Evolutionary conservation across 2,888 invertebrate genomes (phyloP), one percentile per base, ranked within the genome.

Genomic region (Copidosoma aretas): DNA sequence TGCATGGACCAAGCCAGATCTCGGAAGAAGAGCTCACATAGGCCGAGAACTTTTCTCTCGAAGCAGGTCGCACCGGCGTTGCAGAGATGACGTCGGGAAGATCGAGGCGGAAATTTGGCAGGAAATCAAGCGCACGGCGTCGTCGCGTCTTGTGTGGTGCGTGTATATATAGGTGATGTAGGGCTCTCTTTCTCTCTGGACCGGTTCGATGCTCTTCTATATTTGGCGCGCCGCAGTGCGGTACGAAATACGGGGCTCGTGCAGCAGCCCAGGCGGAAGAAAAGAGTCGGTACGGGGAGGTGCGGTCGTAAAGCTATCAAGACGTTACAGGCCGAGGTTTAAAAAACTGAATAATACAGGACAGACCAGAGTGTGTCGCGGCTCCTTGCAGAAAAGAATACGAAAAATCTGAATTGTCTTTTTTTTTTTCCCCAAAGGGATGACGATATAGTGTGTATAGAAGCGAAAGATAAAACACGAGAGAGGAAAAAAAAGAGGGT

Each of bases 201-300:
- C 19, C 43, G 39, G 60, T 57, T 63, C 56, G 54, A 32, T 46
- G 43, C 19, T 56, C 32, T 49, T 62, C 71, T 73, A 71, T 72
- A 73, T 76, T 73, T 73, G 73, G 67, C 15, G n/a, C 70, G 70
- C 67, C 73, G 73, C 73, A 74, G 58, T 75, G 76, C 74, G 70
- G 72, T 19, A 58, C 67, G 25, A 53, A 8, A 8, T 32, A 32
- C 32, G 32, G 4, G 32, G 32, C n/a, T n/a, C n/a, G n/a, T n/a
- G n/a, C n/a, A n/a, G 53, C 73, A 70, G 71, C 71, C n/a, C n/a
- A n/a, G n/a, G n/a, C 67, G 25, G n/a, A 56, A 60, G 8, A 24
- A 39, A 5, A 17, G 56, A 39, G 51, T 39, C 17, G 41, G 43
- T 17, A 22, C 59, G 67, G 64, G 58, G 57, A n/a, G n/a, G n/a